These are phyloP conservation scores for Acleris cristana DNA, from an alignment of 2,888 invertebrate species.

Conservation along the genomic window DNA sequence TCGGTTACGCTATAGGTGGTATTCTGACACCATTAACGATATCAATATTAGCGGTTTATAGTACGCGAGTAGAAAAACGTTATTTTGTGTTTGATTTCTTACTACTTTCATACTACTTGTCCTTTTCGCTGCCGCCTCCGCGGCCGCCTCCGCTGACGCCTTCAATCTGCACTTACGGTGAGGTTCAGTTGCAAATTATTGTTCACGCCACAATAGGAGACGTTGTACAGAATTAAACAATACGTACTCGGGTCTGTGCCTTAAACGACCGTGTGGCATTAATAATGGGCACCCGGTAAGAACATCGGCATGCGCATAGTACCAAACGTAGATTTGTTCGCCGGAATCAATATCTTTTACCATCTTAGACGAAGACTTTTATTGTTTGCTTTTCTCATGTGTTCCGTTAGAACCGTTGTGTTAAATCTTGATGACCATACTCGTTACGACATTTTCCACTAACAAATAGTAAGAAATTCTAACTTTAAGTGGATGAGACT, in stretches of 20 bases:
- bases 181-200: constrained; percentile 42
- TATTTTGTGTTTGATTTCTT: too few species aligned
- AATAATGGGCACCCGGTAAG: constrained; percentile 39
- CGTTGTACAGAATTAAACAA: constrained; percentile 41
- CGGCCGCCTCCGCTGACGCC: constrained; percentile 26
- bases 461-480: too few species aligned
- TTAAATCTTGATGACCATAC: too few species aligned
- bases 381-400: constrained; percentile 13
- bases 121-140: constrained; percentile 7
- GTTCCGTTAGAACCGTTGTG: neutral
- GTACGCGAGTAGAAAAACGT: too few species aligned
- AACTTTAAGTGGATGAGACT: too few species aligned
- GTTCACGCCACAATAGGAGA: constrained; percentile 43
- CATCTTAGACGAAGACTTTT: constrained; percentile 22
- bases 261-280: constrained; percentile 40
- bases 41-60: too few species aligned
- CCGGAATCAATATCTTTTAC: constrained; percentile 35
- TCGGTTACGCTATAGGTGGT: too few species aligned
- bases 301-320: constrained; percentile 38
- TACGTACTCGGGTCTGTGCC: constrained; percentile 39
- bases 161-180: constrained; percentile 29
- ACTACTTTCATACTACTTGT: too few species aligned
- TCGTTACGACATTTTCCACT: too few species aligned
- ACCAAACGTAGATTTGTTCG: constrained; percentile 34
- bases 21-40: too few species aligned